A percentile compares a stretch with the other conserved stretches of the same genome.
phyloP scores from a whole-genome alignment of 2,113 vertebrate genomes.

The Rana temporaria region DNA sequence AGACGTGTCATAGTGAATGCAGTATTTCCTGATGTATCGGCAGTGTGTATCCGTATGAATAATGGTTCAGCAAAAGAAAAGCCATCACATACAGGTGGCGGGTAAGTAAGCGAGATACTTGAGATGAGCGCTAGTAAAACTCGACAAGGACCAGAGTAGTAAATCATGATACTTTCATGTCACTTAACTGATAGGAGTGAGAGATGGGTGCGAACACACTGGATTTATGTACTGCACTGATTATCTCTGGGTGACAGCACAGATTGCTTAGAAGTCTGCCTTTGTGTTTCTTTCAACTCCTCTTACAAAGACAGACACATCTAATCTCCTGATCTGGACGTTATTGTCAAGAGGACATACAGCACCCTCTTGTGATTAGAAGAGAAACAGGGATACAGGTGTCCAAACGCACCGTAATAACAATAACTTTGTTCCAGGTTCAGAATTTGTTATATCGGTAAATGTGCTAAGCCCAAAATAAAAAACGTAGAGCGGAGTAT shows the following conservation, averaged over 20 bases:
- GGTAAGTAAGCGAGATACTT: not conserved
- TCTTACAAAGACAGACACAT: not conserved
- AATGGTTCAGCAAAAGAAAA: no score
- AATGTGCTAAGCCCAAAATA: no score
- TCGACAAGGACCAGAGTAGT: not conserved
- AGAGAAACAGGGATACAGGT: not conserved
- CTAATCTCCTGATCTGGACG: not conserved
- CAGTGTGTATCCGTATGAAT: no score
- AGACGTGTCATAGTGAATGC: no score
- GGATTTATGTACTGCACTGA: not conserved
- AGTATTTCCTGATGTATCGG: no score
- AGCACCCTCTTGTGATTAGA: conserved; percentile 38
- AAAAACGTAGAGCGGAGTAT: no score
- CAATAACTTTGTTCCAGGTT: no score
- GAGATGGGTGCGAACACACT: not conserved
- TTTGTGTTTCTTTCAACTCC: not conserved
- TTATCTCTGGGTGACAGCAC: not conserved
- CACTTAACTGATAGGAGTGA: not conserved
- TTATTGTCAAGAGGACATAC: not conserved
- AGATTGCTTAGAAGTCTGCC: not conserved
- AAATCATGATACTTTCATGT: not conserved
- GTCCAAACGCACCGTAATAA: not conserved
- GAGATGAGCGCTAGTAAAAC: not conserved
- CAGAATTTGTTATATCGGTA: no score
- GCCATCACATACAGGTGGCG: no score